Conservation (phyloP, 2,113 vertebrate species). For the Neolamprologus kungweensis region DNA sequence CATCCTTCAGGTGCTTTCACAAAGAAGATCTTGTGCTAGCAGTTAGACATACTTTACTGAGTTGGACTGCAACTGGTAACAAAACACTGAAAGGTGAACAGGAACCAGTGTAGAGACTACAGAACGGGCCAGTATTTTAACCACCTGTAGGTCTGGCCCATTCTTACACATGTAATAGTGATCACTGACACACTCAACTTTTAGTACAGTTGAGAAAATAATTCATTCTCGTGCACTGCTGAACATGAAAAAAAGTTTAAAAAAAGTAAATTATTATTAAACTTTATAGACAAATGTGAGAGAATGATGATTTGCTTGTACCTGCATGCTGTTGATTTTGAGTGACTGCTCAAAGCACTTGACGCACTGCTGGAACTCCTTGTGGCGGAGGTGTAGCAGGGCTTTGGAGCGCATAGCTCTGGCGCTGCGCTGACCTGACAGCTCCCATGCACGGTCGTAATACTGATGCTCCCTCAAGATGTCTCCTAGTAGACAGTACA, state of each 20-base stretch:
- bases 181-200: background rate
- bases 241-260: background rate
- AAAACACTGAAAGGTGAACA: background rate
- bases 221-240: background rate
- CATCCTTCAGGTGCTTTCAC: background rate
- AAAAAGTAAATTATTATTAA: background rate
- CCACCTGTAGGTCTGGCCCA: background rate
- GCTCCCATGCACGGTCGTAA: slow-evolving; percentile 90
- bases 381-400: slow-evolving; percentile 83
- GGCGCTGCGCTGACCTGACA: slow-evolving; percentile 83
- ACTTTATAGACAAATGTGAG: background rate
- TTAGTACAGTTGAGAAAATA: background rate
- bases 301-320: slow-evolving; percentile 21
- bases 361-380: slow-evolving; percentile 79
- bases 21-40: background rate
- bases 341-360: slow-evolving; percentile 88
- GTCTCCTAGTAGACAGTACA: slow-evolving; percentile 93
- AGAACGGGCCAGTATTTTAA: background rate
- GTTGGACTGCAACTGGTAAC: background rate
- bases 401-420: slow-evolving; percentile 91
- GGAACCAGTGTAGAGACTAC: background rate
- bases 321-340: slow-evolving; percentile 89
- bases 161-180: background rate
- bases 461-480: slow-evolving; percentile 83
- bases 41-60: background rate